These are phyloP conservation scores for Hylia prasina DNA, from an alignment of 2,113 vertebrate species.

Conservation along the genomic window DNA sequence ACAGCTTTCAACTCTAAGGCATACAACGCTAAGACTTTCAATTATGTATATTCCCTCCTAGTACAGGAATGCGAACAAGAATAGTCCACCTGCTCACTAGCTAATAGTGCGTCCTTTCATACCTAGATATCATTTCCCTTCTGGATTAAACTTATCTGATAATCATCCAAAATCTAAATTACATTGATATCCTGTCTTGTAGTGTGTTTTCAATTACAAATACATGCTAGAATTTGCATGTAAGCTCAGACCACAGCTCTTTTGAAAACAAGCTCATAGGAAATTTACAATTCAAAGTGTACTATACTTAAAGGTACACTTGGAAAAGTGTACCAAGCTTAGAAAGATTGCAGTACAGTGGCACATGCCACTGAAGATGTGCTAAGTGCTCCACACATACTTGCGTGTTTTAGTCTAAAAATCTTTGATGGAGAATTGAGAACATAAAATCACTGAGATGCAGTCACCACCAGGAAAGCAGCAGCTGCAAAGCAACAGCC, in stretches of 20 bases:
- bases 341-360: neutral
- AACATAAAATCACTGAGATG: neutral
- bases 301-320: neutral
- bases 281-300: neutral
- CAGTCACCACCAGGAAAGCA: neutral
- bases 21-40: neutral
- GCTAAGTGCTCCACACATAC: neutral
- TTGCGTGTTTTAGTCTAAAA: neutral
- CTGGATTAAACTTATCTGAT: neutral
- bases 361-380: neutral
- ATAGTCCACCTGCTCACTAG: neutral
- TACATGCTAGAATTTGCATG: neutral
- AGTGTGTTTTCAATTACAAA: neutral
- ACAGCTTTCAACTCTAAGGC: neutral
- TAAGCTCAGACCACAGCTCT: neutral
- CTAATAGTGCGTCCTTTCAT: slow-evolving; percentile 29
- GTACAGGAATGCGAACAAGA: neutral
- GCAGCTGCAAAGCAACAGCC: neutral
- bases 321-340: neutral
- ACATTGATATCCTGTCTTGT: neutral
- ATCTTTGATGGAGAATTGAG: neutral
- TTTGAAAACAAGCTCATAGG: neutral
- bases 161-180: neutral
- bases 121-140: neutral
- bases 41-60: neutral